Conservation (phyloP, 2,797 vertebrate genomes). For the Bovichtus diacanthus region DNA sequence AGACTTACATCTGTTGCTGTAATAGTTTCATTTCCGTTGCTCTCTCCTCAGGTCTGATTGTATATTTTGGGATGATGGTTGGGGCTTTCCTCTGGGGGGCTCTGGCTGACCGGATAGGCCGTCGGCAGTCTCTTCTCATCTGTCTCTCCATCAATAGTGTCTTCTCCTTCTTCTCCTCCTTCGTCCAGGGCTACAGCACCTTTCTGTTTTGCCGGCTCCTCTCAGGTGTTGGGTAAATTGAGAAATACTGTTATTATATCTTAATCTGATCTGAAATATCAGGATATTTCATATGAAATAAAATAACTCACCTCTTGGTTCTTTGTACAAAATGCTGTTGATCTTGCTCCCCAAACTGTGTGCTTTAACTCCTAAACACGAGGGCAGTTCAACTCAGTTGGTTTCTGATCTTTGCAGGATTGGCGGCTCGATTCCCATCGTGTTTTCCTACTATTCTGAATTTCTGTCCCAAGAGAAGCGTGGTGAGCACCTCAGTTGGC, state of each 20-base stretch:
- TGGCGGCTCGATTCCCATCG: constrained; percentile 96
- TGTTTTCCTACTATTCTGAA: constrained; percentile 98
- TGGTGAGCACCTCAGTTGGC: constrained; percentile 97
- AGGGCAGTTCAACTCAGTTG: constrained; percentile 5
- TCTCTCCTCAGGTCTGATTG: constrained; percentile 91
- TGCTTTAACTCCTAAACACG: neutral
- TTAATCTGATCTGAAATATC: neutral
- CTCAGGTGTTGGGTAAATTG: constrained; percentile 94
- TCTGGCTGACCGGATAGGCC: constrained; percentile 94
- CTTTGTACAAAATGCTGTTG: neutral
- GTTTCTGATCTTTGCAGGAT: constrained; percentile 85
- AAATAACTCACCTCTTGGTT: neutral
- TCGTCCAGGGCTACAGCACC: constrained; percentile 97
- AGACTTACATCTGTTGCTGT: neutral
- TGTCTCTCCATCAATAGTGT: constrained; percentile 98
- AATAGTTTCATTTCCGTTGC: neutral
- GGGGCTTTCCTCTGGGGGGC: constrained; percentile 98
- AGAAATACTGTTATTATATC: neutral
- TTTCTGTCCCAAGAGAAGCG: constrained; percentile 98
- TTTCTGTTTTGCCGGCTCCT: constrained; percentile 98
- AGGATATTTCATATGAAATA: neutral
- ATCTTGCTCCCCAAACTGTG: neutral
- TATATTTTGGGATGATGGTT: constrained; percentile 99
- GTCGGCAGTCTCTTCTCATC: constrained; percentile 96
- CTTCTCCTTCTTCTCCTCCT: constrained; percentile 99